A percentile compares a stretch with the other conserved stretches of the same genome.
These are phyloP conservation scores for Enteromius anoplus DNA, from an alignment of 2,797 vertebrate species.

Conservation along the genomic window DNA sequence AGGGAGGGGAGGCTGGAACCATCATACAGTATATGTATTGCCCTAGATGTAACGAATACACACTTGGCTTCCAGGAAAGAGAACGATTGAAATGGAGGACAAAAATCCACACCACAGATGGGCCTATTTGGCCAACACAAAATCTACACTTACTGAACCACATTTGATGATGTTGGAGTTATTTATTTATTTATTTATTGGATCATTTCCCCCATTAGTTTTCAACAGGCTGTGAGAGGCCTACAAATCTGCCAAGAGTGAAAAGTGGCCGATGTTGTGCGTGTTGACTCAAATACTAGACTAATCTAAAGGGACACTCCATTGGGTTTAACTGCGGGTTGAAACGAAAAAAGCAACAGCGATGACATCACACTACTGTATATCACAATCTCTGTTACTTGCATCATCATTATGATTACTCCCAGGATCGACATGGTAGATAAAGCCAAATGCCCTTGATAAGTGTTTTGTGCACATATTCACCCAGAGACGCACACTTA, in stretches of 20 bases:
- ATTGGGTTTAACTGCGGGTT: conserved; percentile 9
- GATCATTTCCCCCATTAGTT: conserved; percentile 32
- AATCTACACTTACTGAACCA: conserved; percentile 28
- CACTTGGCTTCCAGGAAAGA: conserved; percentile 5
- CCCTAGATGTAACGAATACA: neutral
- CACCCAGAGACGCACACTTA: neutral
- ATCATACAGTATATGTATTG: neutral
- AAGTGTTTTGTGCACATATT: neutral
- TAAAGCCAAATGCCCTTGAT: conserved; percentile 50
- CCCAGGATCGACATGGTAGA: conserved; percentile 61
- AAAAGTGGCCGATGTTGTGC: conserved; percentile 36
- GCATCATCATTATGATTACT: conserved; percentile 53
- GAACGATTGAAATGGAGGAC: neutral
- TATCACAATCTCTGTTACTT: conserved; percentile 29
- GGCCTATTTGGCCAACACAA: conserved; percentile 38
- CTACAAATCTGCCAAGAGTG: conserved; percentile 42
- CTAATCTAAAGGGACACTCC: conserved; percentile 20
- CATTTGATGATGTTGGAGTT: conserved; percentile 30
- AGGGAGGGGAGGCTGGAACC: neutral
- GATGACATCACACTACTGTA: conserved; percentile 1
- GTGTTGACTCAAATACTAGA: conserved; percentile 34
- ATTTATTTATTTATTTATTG: conserved; percentile 31
- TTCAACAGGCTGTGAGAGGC: conserved; percentile 31
- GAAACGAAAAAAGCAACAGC: conserved; percentile 31
- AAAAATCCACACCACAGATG: conserved; percentile 44